Base-by-base conservation (phyloP, 2,888 invertebrate species). In the Lepidochrysops patricia region DNA sequence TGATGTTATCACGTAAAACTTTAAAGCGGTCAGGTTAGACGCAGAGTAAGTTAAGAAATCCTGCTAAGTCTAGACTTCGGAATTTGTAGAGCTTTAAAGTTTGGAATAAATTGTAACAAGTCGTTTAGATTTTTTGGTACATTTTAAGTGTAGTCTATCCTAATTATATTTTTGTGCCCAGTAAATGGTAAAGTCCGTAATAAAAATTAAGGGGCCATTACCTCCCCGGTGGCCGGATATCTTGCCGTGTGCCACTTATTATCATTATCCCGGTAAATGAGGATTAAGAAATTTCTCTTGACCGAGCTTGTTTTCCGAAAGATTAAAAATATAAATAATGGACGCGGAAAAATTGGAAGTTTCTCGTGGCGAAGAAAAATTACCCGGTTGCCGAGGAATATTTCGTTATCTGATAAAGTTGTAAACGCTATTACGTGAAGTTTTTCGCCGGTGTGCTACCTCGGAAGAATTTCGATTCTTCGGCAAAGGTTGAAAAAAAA, bases 241-340 rank as follows among this genome's bases (percentile, higher is more conserved):
- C 43, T 19, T 43, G 43, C 19, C 43, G 43, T 43, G 13, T 43
- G 19, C 43, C 43, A 43, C 43, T 19, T 43, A 23, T 43, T 43
- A 43, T 43, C 43, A 43, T 43, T 43, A 43, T 43, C 19, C 43
- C 19, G 19, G 13, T 23, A 43, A 43, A 43, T 43, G 12, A 43
- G 43, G 19, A 43, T 23, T 43, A 43, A 43, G 37, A 43, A 43
- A 43, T 19, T 43, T 15, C 15, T 19, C 43, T 4, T 43, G 19
- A 43, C 43, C 43, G 4, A 43, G 43, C 4, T 19, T 19, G 43
- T 43, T 15, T 19, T 43, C 43, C 9, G 9, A 43, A 43, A 43
- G 43, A 43, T 43, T 43, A 43, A 43, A 43, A 43, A 43, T 43
- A 43, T 43, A 43, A 43, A 43, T 43, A 43, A 43, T 43, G 43